Base-by-base conservation (phyloP, 2,113 vertebrate genomes). In the Hucho hucho region DNA sequence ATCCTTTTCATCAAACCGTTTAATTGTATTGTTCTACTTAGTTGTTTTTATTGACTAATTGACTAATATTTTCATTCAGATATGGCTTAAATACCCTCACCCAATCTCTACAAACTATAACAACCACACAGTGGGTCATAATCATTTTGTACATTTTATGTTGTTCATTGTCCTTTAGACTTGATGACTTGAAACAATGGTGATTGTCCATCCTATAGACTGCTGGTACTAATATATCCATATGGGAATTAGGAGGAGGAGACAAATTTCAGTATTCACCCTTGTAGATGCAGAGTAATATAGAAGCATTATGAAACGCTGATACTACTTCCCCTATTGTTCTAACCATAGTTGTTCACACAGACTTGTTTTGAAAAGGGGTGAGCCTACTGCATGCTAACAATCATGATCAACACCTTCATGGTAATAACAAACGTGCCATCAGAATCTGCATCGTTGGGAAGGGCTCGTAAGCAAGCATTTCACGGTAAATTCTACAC, bases 331-430 rank as follows among this genome's bases (percentile, higher is more conserved):
- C 70, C n/a, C 3, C 58, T 80, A 53, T 81, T 76, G 76, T 78
- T 79, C 58, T 80, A 79, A 72, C 61, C 61, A 26, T 64, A 56
- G 72, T 78, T 65, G 69, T 63, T 56, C 20, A 56, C 53, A 65
- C 25, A 65, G 53, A 83, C 75, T 81, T 82, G 63, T 83, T 77
- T 64, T 75, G 3, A 66, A 64, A 46, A 47, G 28, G 58, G 75
- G 72, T 72, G 49, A 81, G 70, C 63, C 63, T 72, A 18, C 53
- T 85, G 89, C 85, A 90, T 87, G 89, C 77, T 26, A 75, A 82
- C 65, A 43, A 78, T 47, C 80, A 37, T 47, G 76, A 76, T 78
- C 80, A 75, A 74, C 64, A 87, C 64, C 76, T 75, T 78, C 72
- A 76, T 68, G 61, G 67, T 68, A 73, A 75, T 78, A 78, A 74